Conservation (phyloP, 2,797 vertebrate species). For the Neopelma chrysocephalum region DNA sequence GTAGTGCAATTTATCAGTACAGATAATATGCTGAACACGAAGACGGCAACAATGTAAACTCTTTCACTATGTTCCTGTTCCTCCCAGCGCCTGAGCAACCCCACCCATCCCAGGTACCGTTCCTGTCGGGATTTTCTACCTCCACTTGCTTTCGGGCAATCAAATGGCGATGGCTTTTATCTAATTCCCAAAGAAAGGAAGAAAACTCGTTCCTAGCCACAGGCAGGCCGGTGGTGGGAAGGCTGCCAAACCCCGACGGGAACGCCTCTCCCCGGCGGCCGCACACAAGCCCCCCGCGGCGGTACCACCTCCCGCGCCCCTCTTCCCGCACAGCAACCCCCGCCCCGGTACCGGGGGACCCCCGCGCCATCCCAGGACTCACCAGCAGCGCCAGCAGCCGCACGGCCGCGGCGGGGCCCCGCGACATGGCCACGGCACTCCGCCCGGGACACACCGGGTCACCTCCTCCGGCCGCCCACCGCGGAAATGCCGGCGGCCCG, state of each 20-base stretch:
- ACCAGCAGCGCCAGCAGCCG: constrained; percentile 26
- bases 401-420: background rate
- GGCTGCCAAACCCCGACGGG: background rate
- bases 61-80: background rate
- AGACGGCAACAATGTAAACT: fast-evolving
- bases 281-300: background rate
- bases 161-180: fast-evolving
- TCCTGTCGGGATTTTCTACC: fast-evolving
- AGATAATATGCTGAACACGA: fast-evolving
- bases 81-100: background rate
- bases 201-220: background rate
- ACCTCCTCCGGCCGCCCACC: background rate
- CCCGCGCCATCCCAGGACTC: background rate
- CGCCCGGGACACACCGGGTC: background rate
- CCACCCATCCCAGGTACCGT: background rate
- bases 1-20: fast-evolving
- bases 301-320: too few species aligned
- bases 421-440: background rate
- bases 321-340: background rate
- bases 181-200: background rate
- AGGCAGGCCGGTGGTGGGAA: background rate
- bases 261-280: background rate
- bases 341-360: too few species aligned
- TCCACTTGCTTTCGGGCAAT: background rate
- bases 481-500: background rate